Conservation (phyloP, 2,888 invertebrate genomes). For the Esperia sulphurella region DNA sequence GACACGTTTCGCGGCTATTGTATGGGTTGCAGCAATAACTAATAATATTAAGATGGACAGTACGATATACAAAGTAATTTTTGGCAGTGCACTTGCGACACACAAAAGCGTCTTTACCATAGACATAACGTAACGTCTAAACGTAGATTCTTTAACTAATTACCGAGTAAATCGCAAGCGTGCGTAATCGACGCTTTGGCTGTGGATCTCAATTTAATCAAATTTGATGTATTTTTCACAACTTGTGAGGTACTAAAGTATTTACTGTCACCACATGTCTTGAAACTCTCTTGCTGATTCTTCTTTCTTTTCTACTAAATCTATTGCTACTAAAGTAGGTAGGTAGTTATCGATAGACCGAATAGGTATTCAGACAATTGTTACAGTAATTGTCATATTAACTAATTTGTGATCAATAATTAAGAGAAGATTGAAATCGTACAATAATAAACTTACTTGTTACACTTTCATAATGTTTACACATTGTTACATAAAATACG, state of each 20-base stretch:
- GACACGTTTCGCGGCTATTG: conserved; percentile 32
- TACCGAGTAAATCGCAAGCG: conserved; percentile 27
- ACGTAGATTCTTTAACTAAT: not conserved
- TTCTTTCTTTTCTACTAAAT: conserved; percentile 32
- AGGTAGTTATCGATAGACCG: conserved; percentile 8
- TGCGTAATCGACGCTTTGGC: conserved; percentile 54
- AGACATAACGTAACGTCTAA: not conserved
- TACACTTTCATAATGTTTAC: conserved; percentile 69
- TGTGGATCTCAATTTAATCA: conserved; percentile 44
- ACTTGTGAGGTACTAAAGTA: conserved; percentile 39
- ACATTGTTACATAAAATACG: conserved; percentile 67
- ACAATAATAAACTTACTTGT: conserved; percentile 69
- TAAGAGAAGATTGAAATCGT: conserved; percentile 69
- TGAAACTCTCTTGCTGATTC: conserved; percentile 32
- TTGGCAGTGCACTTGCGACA: conserved; percentile 73
- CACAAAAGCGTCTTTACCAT: conserved; percentile 48
- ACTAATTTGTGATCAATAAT: conserved; percentile 63
- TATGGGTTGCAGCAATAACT: conserved; percentile 44
- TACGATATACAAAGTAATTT: conserved; percentile 69
- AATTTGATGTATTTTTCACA: conserved; percentile 31
- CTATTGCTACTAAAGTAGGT: conserved; percentile 30
- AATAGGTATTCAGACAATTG: conserved; percentile 42
- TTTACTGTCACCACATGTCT: conserved; percentile 42
- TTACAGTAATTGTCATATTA: conserved; percentile 15
- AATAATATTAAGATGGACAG: conserved; percentile 63